Conservation (phyloP, 2,888 invertebrate species). For the Resseliella maxima region DNA sequence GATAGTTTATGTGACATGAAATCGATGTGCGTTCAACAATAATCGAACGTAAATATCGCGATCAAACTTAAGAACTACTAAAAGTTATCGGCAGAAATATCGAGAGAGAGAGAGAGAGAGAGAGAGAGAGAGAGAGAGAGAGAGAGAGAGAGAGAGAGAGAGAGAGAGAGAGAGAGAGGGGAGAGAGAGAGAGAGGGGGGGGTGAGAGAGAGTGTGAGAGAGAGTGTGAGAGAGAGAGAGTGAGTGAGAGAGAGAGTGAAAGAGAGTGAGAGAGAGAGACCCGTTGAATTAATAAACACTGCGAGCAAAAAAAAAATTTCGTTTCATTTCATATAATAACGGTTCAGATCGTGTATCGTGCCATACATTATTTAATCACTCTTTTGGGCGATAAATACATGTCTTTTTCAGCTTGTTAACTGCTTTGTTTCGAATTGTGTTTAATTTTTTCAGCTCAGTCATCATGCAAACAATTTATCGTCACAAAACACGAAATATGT, state of each 20-base stretch:
- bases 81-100: too few relatives aligned
- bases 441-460: neutral
- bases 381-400: neutral
- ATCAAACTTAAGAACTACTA: too few relatives aligned
- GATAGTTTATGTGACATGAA: neutral
- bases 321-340: neutral
- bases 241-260: too few relatives aligned
- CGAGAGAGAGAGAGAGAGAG: too few relatives aligned
- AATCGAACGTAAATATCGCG: neutral
- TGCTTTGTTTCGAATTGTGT: neutral
- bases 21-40: conserved; percentile 22
- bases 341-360: conserved; percentile 28
- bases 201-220: too few relatives aligned
- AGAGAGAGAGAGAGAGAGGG: too few relatives aligned
- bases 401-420: conserved; percentile 27
- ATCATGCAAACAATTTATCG: conserved; percentile 35
- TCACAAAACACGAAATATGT: conserved; percentile 3
- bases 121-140: too few relatives aligned
- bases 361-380: conserved; percentile 34
- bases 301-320: neutral
- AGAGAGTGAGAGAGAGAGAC: too few relatives aligned
- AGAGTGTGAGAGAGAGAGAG: too few relatives aligned
- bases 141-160: too few relatives aligned
- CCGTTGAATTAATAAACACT: too few relatives aligned
- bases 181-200: too few relatives aligned